Percentiles rank a stretch among this genome's conserved stretches.
Conservation (phyloP, 2,888 invertebrate species). For the Digitonthophagus gazella region DNA sequence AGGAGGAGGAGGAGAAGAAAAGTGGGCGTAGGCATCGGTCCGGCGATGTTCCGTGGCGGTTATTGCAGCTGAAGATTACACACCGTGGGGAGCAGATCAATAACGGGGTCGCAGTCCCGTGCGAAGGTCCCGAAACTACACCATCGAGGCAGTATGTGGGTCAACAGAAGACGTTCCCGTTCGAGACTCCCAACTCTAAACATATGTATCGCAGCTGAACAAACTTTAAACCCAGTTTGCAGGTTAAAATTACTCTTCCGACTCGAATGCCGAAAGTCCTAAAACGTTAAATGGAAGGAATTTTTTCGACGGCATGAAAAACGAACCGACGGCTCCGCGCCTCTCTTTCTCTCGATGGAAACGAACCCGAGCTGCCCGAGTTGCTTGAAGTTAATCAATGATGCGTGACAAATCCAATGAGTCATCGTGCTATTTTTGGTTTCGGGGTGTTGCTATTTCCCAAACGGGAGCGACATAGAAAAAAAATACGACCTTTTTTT, state of each 20-base stretch:
- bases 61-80: not conserved
- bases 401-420: not conserved
- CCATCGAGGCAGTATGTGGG: slow-evolving; percentile 36
- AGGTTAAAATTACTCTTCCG: not conserved
- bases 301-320: no score
- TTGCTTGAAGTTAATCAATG: not conserved
- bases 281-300: no score
- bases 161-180: slow-evolving; percentile 28
- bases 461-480: not conserved
- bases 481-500: no score
- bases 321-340: no score
- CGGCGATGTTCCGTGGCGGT: not conserved
- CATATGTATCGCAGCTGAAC: not conserved
- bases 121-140: slow-evolving; percentile 31
- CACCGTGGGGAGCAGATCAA: slow-evolving; percentile 31
- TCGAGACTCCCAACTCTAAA: no score
- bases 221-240: not conserved
- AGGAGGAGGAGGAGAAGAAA: not conserved
- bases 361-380: not conserved
- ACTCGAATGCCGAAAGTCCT: no score
- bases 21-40: not conserved
- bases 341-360: not conserved
- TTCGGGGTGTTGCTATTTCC: not conserved
- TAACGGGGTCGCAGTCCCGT: slow-evolving; percentile 39
- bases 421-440: not conserved